Base-by-base conservation (phyloP, 2,113 vertebrate genomes). In the Alces alces region DNA sequence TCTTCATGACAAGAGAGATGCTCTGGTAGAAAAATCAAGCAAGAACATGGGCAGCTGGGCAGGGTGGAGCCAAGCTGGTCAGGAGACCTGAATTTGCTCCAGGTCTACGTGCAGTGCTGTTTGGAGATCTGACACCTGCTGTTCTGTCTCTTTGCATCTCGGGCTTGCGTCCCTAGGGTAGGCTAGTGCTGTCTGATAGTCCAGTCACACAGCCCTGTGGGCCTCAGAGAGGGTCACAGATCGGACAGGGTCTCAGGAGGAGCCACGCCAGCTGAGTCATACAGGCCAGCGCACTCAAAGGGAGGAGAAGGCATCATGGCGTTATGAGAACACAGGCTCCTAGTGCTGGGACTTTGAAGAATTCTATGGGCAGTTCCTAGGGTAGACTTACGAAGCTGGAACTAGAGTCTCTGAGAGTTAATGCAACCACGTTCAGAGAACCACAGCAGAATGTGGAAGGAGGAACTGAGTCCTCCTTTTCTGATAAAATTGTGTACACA, bases 221-320 rank as follows among this genome's bases (percentile, higher is more conserved):
- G 25, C 13, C 80, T 87, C 57, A 52, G 30, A 86, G 54, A 58
- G 15, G n/a, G 50, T 89, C 70, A 36, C 7, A 58, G 91, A 25
- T 8, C 4, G 0, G 15, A 60, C 45, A 70, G 30, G 15, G 5
- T 16, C 39, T 90, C 30, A 21, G 16, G 45, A 64, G 23, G 36
- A 39, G 5, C 15, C 19, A 47, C 3, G 23, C 14, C 27, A 1
- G 14, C 27, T 43, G 66, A n/a, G 25, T 39, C 39, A 39, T 17
- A 7, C 14, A 92, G 33, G 86, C 43, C 47, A 36, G 30, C 25
- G 12, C 3, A 0, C 36, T 58, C 5, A 10, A 19, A 36, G 3
- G 14, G n/a, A 66, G 47, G 52, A 30, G 39, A 4, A 28, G 0
- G 2, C 57, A 3, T 15, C 1, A 7, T 25, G n/a, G 16, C 23